phyloP scores from a whole-genome alignment of 2,888 invertebrate genomes.

The Cylloceria caligata region DNA sequence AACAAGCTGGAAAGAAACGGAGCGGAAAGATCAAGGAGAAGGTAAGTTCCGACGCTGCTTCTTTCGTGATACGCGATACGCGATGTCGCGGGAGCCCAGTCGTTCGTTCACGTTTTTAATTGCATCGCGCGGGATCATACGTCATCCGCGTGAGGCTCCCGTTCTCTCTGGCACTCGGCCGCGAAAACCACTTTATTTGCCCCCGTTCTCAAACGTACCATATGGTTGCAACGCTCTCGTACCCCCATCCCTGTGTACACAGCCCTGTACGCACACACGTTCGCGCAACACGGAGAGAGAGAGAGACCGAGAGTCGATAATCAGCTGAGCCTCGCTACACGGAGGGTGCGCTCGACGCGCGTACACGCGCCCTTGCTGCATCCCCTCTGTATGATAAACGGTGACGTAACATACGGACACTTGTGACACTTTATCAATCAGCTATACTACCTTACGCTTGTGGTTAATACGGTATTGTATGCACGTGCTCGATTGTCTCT shows the following conservation, averaged over 20 bases:
- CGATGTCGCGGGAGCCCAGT: too few species aligned
- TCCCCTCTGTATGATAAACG: not conserved
- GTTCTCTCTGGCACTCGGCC: too few species aligned
- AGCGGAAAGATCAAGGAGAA: slow-evolving; percentile 89
- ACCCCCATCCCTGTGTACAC: too few species aligned
- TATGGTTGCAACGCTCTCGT: slow-evolving; percentile 66
- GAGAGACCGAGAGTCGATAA: too few species aligned
- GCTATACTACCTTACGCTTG: not conserved
- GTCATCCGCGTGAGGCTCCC: not conserved
- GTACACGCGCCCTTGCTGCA: slow-evolving; percentile 29
- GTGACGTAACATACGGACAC: slow-evolving; percentile 64
- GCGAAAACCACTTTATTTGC: too few species aligned
- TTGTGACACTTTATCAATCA: slow-evolving; percentile 24
- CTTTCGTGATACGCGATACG: not conserved
- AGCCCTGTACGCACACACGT: slow-evolving; percentile 58
- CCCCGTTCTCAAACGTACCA: slow-evolving; percentile 51
- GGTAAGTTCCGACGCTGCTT: slow-evolving; percentile 84
- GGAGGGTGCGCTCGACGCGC: slow-evolving; percentile 54
- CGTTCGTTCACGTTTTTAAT: not conserved
- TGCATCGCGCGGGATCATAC: not conserved
- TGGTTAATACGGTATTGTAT: not conserved
- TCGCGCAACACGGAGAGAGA: too few species aligned
- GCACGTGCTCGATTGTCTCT: not conserved
- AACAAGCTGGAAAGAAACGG: slow-evolving; percentile 89
- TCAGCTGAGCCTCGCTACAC: slow-evolving; percentile 66